Evolutionary conservation across 2,888 invertebrate genomes (phyloP).

Genomic region (Stenolophus ochropezus): DNA sequence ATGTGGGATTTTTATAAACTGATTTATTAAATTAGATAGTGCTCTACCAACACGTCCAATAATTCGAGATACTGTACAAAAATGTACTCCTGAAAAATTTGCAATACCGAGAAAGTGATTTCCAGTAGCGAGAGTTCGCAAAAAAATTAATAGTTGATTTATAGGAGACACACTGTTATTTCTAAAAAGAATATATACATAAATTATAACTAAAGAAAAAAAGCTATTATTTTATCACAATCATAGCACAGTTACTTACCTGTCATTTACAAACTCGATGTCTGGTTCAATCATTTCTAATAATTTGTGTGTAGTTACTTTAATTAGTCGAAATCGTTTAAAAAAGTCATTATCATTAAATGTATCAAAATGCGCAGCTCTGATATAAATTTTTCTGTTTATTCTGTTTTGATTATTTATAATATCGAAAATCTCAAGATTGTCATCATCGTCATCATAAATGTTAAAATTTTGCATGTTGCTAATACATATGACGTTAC

Average conservation of each 20-base stretch:
- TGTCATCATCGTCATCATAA: no score
- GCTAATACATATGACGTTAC: no score
- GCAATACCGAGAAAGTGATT: constrained; percentile 33
- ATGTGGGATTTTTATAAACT: constrained; percentile 45
- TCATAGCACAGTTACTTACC: not conserved
- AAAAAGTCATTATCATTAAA: no score
- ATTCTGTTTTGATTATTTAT: no score
- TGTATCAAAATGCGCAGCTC: no score
- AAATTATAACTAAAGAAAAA: not conserved
- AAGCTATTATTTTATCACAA: not conserved
- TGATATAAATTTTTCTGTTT: no score
- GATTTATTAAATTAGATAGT: constrained; percentile 19
- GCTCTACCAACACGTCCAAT: constrained; percentile 39
- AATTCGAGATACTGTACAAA: constrained; percentile 44
- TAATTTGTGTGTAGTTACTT: not conserved
- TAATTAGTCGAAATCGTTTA: not conserved
- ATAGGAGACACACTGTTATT: constrained; percentile 56
- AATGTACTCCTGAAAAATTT: constrained; percentile 41
- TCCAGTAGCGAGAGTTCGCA: constrained; percentile 33
- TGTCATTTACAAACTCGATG: not conserved
- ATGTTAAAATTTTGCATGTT: no score
- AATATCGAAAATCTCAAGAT: no score
- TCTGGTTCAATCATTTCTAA: not conserved
- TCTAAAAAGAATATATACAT: constrained; percentile 8
- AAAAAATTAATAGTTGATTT: constrained; percentile 42